Evolutionary conservation across 2,113 vertebrate species (phyloP), one percentile per base, ranked within the genome.

Genomic region (Bufo bufo): DNA sequence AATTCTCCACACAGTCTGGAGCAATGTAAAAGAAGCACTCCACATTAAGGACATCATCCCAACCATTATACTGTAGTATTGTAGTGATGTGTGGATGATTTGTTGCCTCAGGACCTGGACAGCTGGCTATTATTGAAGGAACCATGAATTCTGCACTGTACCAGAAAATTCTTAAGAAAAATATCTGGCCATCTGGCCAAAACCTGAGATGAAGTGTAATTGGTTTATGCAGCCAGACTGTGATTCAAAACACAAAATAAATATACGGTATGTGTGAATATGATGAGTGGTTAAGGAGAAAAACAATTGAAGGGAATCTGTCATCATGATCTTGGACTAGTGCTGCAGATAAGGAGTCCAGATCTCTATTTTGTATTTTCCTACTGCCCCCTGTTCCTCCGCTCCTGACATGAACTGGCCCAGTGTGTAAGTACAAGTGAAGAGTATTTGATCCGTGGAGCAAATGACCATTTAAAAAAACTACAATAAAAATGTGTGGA

Each of bases 101-200:
- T n/a, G 63, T 66, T n/a, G 63, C 20, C 63, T 23, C 20, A 66
- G 63, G 63, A 66, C 20, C 63, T 66, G 63, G 63, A 66, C 63
- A 66, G 63, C 63, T 66, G 19, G 63, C 63, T 20, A 66, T 66
- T 66, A 66, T 66, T 66, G 7, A 66, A 66, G 63, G 63, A 66
- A 66, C 63, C 63, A 66, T 66, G 63, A 66, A n/a, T 71, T 71
- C 69, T 71, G 69, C 69, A 71, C 69, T 71, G 69, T 71, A 71
- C 69, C 69, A 71, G 69, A 71, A 71, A 71, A 71, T 71, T 71
- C 69, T 71, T 71, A 71, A 71, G 69, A 6, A 71, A 13, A 16
- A 71, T 71, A 71, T 71, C 23, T 43, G 69, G 4, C 69, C 69
- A 71, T 71, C 69, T 71, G 69, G 45, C 69, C 23, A 71, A 45